Percentiles rank a stretch among this genome's conserved stretches.
Evolutionary conservation across 2,797 vertebrate genomes (phyloP).

Genomic region (Psittacula echo): DNA sequence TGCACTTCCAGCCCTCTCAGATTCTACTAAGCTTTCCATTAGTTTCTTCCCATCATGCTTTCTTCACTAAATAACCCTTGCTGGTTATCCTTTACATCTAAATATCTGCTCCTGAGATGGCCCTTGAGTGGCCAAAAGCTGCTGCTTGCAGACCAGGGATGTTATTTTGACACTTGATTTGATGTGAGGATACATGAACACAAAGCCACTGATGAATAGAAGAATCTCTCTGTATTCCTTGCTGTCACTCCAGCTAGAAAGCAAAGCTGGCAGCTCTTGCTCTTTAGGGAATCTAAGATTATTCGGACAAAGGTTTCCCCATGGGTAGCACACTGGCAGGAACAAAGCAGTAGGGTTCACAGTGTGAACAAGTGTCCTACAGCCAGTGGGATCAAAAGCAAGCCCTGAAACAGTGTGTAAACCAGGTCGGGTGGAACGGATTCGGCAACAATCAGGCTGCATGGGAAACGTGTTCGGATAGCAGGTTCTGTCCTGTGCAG

Average conservation of each 20-base stretch:
- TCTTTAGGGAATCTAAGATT: conserved; percentile 31
- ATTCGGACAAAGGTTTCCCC: conserved; percentile 53
- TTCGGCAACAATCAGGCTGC: not conserved
- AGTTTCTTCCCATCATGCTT: not conserved
- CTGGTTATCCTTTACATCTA: not conserved
- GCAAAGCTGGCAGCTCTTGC: not conserved
- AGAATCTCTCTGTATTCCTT: conserved; percentile 21
- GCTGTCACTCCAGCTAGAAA: conserved; percentile 45
- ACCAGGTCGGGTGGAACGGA: not conserved
- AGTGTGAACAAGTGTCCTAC: conserved; percentile 17
- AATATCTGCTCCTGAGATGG: not conserved
- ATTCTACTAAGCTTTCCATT: not conserved
- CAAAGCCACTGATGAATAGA: conserved; percentile 30
- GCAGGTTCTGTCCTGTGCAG: not conserved
- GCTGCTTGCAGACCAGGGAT: not conserved
- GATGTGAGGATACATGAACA: not conserved
- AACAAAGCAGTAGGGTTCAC: conserved; percentile 41
- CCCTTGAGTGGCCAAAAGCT: not conserved
- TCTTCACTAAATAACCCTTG: not conserved
- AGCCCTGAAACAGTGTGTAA: not conserved
- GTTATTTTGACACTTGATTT: conserved; percentile 38
- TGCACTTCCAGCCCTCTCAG: not conserved
- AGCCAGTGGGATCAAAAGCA: not conserved
- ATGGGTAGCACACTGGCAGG: not conserved
- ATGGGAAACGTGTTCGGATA: not conserved